phyloP scores from a whole-genome alignment of 2,888 invertebrate genomes.

The Archaeoteleia sp. region DNA sequence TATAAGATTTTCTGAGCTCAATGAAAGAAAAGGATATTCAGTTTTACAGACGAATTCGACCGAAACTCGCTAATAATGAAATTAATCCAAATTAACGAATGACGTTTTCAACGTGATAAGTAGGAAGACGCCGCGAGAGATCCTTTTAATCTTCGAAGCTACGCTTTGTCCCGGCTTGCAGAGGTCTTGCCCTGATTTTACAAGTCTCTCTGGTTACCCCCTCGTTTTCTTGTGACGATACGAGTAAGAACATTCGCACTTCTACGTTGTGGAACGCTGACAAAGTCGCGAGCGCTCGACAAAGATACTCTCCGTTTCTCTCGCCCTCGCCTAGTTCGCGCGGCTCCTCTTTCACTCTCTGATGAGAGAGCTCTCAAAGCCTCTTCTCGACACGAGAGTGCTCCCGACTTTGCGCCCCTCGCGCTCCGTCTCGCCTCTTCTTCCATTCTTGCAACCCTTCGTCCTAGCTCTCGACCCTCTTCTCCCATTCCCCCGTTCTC shows the following conservation, averaged over 20 bases:
- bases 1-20: no score
- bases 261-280: slow-evolving; percentile 66
- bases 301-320: slow-evolving; percentile 48
- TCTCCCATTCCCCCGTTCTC: slow-evolving; percentile 10
- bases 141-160: slow-evolving; percentile 44
- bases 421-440: slow-evolving; percentile 28
- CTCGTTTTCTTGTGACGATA: slow-evolving; percentile 61
- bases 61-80: slow-evolving; percentile 37
- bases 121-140: slow-evolving; percentile 19
- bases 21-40: background rate
- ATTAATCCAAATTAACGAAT: slow-evolving; percentile 40
- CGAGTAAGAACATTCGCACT: slow-evolving; percentile 65
- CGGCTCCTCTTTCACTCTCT: slow-evolving; percentile 56
- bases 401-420: slow-evolving; percentile 48
- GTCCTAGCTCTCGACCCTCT: slow-evolving; percentile 36
- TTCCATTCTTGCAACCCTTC: slow-evolving; percentile 28
- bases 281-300: slow-evolving; percentile 66
- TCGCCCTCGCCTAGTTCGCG: slow-evolving; percentile 24
- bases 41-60: background rate
- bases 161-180: slow-evolving; percentile 35
- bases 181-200: slow-evolving; percentile 53
- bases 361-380: slow-evolving; percentile 70
- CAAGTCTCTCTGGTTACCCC: slow-evolving; percentile 49
- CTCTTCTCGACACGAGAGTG: slow-evolving; percentile 69
- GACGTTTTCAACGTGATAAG: slow-evolving; percentile 18